Evolutionary conservation across 2,113 vertebrate species (phyloP), one percentile per base, ranked within the genome.

Genomic region (Xenopus laevis): DNA sequence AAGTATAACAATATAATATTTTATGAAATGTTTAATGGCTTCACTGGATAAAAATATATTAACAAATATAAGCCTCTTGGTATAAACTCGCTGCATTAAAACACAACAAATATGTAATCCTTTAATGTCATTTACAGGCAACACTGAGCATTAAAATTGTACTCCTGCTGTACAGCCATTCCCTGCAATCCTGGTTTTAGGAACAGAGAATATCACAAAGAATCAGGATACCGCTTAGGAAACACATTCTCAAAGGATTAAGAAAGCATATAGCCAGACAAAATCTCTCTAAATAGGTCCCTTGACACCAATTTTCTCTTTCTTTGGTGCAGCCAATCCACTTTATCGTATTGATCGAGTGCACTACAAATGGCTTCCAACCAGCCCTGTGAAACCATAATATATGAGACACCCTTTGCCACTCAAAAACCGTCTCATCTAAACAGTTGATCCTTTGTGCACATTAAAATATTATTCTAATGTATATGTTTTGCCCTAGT

Each of bases 301-400:
- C 74, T 63, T 77, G 74, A 70, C 67, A 64, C 74, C 74, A 69
- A 77, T 78, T 78, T 72, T 66, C 69, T 58, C 64, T 78, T 78
- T 78, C 70, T 71, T 65, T 78, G 70, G 68, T 71, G 70, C 76
- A 72, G 68, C 70, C 70, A 71, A 78, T 78, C 64, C 70, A 78
- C 70, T 78, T 72, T 78, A 63, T 69, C 61, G 58, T 78, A 78
- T 78, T 78, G 68, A 71, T 71, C 64, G 66, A 67, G 21, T 71
- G 44, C 68, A 72, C 59, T 77, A 63, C 66, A 77, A 77, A 70
- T 46, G 50, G 60, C 66, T 77, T 53, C 45, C 66, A 77, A 77
- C 66, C 67, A 70, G 52, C 66, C 18, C 50, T 70, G 66, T 46
- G 59, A 64, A 69, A 67, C 62, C 60, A 57, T 70, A 77, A 77